Evolutionary conservation across 2,113 vertebrate genomes (phyloP).

Genomic region (Fukomys damarensis): DNA sequence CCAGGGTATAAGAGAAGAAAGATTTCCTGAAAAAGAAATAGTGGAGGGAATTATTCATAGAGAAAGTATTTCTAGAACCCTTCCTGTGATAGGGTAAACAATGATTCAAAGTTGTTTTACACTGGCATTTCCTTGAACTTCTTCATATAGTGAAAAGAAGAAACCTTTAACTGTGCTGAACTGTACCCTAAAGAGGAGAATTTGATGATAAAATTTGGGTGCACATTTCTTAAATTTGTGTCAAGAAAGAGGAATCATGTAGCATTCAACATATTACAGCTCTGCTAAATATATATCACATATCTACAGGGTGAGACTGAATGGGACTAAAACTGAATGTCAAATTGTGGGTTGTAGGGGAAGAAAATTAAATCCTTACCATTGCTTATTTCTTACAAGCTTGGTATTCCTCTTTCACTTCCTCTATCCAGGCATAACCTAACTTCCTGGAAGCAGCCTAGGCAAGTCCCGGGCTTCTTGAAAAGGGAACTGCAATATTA

Average conservation of each 20-base stretch:
- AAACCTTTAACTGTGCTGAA: neutral
- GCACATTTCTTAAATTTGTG: neutral
- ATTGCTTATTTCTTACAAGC: neutral
- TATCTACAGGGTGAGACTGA: neutral
- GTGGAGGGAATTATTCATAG: neutral
- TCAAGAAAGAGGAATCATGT: neutral
- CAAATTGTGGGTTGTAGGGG: neutral
- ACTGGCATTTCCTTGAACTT: neutral
- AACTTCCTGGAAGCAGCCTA: neutral
- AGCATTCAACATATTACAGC: neutral
- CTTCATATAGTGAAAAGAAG: neutral
- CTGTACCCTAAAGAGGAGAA: neutral
- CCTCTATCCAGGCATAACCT: no score
- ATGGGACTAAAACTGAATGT: neutral
- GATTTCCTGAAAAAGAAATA: neutral
- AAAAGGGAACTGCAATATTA: neutral
- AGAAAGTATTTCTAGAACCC: neutral
- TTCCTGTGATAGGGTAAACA: neutral
- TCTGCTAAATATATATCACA: neutral
- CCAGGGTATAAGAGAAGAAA: neutral
- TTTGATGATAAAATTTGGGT: neutral
- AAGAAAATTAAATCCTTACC: neutral
- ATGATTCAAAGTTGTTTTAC: neutral
- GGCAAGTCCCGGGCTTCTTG: neutral
- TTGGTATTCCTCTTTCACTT: neutral